These are phyloP conservation scores for Eumerus sabulonum DNA, from an alignment of 2,888 invertebrate genomes.

Conservation along the genomic window DNA sequence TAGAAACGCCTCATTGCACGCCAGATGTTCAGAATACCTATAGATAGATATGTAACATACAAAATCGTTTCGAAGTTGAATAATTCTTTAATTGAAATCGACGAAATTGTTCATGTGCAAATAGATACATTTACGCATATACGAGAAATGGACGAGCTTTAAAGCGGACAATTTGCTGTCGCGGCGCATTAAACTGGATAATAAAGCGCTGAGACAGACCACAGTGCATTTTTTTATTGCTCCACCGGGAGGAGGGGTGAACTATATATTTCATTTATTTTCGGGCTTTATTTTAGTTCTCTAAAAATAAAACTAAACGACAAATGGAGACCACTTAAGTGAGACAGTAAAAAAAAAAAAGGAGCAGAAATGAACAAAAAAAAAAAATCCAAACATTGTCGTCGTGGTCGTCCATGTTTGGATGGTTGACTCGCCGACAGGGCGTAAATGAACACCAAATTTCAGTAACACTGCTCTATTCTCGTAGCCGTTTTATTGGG, in stretches of 20 bases:
- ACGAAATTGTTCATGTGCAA: slow-evolving; percentile 9
- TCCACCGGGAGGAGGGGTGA: slow-evolving; percentile 6
- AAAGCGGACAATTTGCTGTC: slow-evolving; percentile 54
- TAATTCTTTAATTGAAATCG: slow-evolving; percentile 61
- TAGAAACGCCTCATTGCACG: too few species aligned
- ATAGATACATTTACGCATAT: too few species aligned
- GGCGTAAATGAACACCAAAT: slow-evolving; percentile 21
- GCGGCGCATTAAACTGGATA: slow-evolving; percentile 36
- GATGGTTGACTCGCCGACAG: not conserved
- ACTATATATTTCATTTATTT: slow-evolving; percentile 1
- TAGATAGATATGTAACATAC: slow-evolving; percentile 28
- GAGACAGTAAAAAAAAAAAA: slow-evolving; percentile 30
- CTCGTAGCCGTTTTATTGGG: slow-evolving; percentile 27
- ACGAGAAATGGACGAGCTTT: slow-evolving; percentile 5
- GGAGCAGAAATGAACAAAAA: too few species aligned
- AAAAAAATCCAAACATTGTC: too few species aligned
- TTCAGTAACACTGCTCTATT: slow-evolving; percentile 10
- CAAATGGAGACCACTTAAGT: slow-evolving; percentile 47
- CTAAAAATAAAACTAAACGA: slow-evolving; percentile 53
- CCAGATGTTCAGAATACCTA: slow-evolving; percentile 29
- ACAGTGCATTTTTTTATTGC: slow-evolving; percentile 25
- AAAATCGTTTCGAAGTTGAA: slow-evolving; percentile 53
- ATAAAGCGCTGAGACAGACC: not conserved
- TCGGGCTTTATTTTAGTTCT: slow-evolving; percentile 31
- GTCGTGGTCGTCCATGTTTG: not conserved